Evolutionary conservation across 2,113 vertebrate species (phyloP).

Genomic region (Pelodiscus sinensis): DNA sequence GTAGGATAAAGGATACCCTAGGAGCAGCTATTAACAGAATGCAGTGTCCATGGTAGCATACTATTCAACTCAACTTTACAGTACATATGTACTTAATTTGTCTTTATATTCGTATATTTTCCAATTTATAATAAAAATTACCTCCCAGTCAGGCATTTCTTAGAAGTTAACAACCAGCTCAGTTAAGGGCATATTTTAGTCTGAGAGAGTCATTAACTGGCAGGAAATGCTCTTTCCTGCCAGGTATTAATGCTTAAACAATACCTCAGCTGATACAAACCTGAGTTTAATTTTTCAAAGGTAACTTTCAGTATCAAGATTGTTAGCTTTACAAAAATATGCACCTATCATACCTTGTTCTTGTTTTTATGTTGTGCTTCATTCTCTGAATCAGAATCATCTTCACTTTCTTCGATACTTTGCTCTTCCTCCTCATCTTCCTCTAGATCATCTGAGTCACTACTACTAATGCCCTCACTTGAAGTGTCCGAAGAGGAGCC

Average conservation of each 20-base stretch:
- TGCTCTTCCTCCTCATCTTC: constrained; percentile 92
- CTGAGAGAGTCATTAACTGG: not conserved
- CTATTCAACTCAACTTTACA: not conserved
- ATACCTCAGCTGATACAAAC: fast-evolving
- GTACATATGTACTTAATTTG: not conserved
- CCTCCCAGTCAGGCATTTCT: not conserved
- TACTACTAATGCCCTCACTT: constrained; percentile 89
- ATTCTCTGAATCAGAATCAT: constrained; percentile 88
- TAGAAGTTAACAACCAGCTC: not conserved
- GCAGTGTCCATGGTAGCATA: not conserved
- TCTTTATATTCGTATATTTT: not conserved
- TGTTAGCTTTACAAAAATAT: not conserved
- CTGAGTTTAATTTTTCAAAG: not conserved
- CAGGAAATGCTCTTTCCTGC: not conserved
- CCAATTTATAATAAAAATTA: not conserved
- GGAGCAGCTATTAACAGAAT: constrained; percentile 22
- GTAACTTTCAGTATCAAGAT: not conserved
- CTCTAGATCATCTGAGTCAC: constrained; percentile 90
- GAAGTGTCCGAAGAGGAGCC: constrained; percentile 91
- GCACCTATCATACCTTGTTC: constrained; percentile 78
- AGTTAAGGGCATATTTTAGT: not conserved
- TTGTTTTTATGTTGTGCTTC: constrained; percentile 82
- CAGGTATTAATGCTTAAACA: not conserved
- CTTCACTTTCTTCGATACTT: constrained; percentile 89
- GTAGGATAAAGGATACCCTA: not conserved